phyloP scores from a whole-genome alignment of 2,797 vertebrate species.

The Chromis chromis region DNA sequence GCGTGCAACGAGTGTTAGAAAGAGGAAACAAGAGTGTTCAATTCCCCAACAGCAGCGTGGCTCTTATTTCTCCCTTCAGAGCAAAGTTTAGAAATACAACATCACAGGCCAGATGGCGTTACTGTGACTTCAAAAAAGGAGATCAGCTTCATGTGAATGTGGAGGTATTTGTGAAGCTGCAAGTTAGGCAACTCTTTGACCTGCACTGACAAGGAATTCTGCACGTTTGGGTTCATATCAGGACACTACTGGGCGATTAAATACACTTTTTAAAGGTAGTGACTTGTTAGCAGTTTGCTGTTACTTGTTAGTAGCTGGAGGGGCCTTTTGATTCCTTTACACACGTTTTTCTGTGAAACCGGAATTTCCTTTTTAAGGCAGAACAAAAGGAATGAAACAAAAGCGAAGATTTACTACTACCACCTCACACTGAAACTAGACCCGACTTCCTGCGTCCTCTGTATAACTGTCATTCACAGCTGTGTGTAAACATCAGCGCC shows the following conservation, averaged over 20 bases:
- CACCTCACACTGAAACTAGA: conserved; percentile 51
- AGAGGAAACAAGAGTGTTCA: conserved; percentile 81
- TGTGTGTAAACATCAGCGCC: conserved; percentile 49
- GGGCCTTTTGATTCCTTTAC: background rate
- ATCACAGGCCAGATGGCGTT: conserved; percentile 24
- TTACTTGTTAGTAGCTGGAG: background rate
- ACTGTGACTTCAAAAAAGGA: conserved; percentile 33
- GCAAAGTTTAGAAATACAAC: conserved; percentile 35
- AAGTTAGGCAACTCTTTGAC: background rate
- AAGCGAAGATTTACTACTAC: conserved; percentile 70
- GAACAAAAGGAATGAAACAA: conserved; percentile 55
- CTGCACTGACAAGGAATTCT: background rate
- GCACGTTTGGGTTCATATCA: background rate
- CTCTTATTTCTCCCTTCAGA: conserved; percentile 60
- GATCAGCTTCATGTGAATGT: conserved; percentile 15
- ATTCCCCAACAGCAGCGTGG: conserved; percentile 59
- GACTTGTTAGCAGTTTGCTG: background rate
- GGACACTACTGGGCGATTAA: no score
- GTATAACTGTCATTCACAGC: conserved; percentile 57
- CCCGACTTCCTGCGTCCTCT: conserved; percentile 65
- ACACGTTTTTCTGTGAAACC: conserved; percentile 22
- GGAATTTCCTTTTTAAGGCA: conserved; percentile 48
- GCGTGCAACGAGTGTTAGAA: conserved; percentile 61
- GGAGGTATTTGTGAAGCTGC: conserved; percentile 22
- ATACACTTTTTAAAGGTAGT: background rate